phyloP scores from a whole-genome alignment of 1,140 invertebrate species.

The Saccostrea echinata region DNA sequence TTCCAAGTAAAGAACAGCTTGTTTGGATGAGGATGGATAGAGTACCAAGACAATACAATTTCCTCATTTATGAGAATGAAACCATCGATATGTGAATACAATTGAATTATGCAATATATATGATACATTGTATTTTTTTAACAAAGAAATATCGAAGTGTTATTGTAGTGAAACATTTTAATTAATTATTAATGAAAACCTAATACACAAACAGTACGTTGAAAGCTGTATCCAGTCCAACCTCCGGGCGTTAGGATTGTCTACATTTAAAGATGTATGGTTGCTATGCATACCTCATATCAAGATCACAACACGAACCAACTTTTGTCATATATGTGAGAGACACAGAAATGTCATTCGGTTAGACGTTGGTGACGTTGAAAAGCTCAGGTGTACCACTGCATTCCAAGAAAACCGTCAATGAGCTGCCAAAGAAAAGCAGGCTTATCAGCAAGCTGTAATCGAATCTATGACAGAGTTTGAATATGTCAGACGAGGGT shows the following conservation, averaged over 20 bases:
- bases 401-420: background rate
- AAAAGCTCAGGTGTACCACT: background rate
- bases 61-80: too few relatives aligned
- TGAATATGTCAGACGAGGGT: background rate
- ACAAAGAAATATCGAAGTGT: too few relatives aligned
- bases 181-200: too few relatives aligned
- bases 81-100: too few relatives aligned
- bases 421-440: background rate
- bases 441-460: constrained; percentile 5
- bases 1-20: too few relatives aligned
- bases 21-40: too few relatives aligned
- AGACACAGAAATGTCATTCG: background rate
- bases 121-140: too few relatives aligned
- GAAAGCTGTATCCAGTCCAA: too few relatives aligned
- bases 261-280: constrained; percentile 33
- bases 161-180: too few relatives aligned
- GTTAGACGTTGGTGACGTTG: background rate
- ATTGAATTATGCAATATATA: too few relatives aligned
- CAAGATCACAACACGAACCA: background rate
- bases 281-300: background rate
- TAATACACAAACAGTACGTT: too few relatives aligned
- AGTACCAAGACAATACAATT: too few relatives aligned
- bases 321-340: background rate
- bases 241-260: background rate
- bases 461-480: background rate